Base-by-base conservation (phyloP, 2,113 vertebrate genomes). In the Puntigrus tetrazona region DNA sequence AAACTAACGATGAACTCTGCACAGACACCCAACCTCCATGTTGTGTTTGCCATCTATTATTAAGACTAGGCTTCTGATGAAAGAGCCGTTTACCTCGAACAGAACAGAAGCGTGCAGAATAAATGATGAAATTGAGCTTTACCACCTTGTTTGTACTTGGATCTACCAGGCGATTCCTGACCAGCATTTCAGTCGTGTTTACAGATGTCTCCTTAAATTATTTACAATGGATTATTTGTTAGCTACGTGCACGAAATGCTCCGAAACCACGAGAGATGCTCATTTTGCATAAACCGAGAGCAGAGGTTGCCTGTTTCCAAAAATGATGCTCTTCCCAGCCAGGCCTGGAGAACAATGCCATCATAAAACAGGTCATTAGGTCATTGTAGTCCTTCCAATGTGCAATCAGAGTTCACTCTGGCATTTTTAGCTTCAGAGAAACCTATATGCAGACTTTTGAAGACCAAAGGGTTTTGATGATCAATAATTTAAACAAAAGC, bases 401-500 rank as follows among this genome's bases (percentile, higher is more conserved):
- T 55, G 74, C 29, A 18, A 34, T 43, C 9, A 59, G 36, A 59
- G 41, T 47, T 50, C 8, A 43, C 31, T 47, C n/a, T 63, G 55
- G 22, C 27, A 41, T 63, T 43, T 69, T 69, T 81, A 47, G 18
- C 43, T 36, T 52, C 0, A 67, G 20, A 52, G 45, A 16, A 65
- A 1, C 11, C 14, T 2, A 43, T 14, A 34, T 52, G 45, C 41
- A 81, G 45, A 50, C 29, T 20, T 52, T 38, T 25, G 31, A 70
- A 34, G 41, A 67, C 78, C 78, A 45, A 50, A 14, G 27, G 38
- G 10, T 5, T 82, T 36, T n/a, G n/a, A 10, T 70, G 79, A 36
- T 82, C 45, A 82, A 82, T 82, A 55, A 82, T 82, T 82, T 82
- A 82, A 70, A 36, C 27, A 52, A 82, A 70, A 82, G 80, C 80